Conservation (phyloP, 2,113 vertebrate genomes). For the Scartelaos histophorus region DNA sequence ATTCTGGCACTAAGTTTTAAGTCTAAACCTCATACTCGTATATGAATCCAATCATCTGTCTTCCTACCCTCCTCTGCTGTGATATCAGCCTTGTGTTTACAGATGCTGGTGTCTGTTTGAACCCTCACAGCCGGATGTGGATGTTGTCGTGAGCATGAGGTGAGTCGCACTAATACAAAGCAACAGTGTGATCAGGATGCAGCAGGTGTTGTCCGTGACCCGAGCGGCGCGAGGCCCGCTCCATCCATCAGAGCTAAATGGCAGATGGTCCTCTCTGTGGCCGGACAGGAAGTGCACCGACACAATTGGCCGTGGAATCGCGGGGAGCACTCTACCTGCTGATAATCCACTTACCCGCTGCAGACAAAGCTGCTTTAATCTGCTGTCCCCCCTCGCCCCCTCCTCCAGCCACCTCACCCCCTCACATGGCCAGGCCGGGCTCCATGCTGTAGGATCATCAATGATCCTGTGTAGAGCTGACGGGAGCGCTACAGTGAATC, state of each 20-base stretch:
- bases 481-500: constrained; percentile 39
- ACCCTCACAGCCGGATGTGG: constrained; percentile 19
- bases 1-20: no score
- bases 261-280: constrained; percentile 76
- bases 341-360: constrained; percentile 76
- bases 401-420: constrained; percentile 30
- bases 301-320: constrained; percentile 67
- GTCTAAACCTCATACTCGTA: not conserved
- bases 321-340: constrained; percentile 77
- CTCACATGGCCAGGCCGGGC: constrained; percentile 56
- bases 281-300: constrained; percentile 73
- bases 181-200: constrained; percentile 69
- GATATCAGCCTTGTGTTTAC: not conserved
- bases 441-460: constrained; percentile 51
- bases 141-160: constrained; percentile 51
- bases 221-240: constrained; percentile 63
- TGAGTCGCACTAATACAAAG: constrained; percentile 47
- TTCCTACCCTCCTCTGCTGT: not conserved
- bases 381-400: constrained; percentile 40
- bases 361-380: constrained; percentile 78
- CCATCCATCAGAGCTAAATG: constrained; percentile 77
- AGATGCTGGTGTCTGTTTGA: constrained; percentile 21
- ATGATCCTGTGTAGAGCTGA: constrained; percentile 53
- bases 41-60: not conserved
- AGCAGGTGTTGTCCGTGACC: constrained; percentile 60